phyloP scores from a whole-genome alignment of 2,113 vertebrate species.

The Tapirus terrestris region DNA sequence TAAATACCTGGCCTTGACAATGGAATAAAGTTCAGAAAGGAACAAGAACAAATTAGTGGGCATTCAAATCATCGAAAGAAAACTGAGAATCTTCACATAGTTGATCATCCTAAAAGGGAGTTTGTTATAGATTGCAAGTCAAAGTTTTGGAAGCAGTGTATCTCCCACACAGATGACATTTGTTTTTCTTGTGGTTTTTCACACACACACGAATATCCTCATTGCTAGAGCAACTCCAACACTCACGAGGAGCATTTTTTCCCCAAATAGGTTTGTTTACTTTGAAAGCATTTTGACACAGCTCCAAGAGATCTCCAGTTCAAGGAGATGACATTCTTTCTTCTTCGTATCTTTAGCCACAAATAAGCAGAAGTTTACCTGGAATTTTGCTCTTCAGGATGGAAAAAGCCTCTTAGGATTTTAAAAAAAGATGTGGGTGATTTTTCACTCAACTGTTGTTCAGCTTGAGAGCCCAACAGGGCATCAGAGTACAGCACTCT shows the following conservation, averaged over 20 bases:
- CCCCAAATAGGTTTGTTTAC: not conserved
- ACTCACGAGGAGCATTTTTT: not conserved
- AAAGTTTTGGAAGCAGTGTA: not conserved
- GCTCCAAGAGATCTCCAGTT: not conserved
- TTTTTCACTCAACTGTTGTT: not conserved
- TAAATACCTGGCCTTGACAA: not conserved
- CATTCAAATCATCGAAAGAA: not conserved
- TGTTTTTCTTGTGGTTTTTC: not conserved
- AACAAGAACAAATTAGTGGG: not conserved
- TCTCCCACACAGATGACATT: not conserved
- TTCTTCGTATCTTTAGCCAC: not conserved
- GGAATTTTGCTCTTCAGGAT: not conserved
- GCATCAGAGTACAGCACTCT: too few relatives aligned
- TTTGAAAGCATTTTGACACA: not conserved
- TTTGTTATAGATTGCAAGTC: not conserved
- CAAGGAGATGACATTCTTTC: not conserved
- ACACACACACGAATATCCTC: not conserved
- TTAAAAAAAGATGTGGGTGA: not conserved
- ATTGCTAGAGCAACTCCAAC: not conserved
- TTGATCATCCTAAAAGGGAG: not conserved
- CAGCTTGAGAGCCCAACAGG: not conserved
- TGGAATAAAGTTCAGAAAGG: not conserved
- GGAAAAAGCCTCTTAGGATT: not conserved
- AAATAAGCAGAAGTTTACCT: not conserved
- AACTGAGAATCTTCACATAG: not conserved